Base-by-base conservation (phyloP, 2,888 invertebrate species). In the Lycocerus yunnanus region DNA sequence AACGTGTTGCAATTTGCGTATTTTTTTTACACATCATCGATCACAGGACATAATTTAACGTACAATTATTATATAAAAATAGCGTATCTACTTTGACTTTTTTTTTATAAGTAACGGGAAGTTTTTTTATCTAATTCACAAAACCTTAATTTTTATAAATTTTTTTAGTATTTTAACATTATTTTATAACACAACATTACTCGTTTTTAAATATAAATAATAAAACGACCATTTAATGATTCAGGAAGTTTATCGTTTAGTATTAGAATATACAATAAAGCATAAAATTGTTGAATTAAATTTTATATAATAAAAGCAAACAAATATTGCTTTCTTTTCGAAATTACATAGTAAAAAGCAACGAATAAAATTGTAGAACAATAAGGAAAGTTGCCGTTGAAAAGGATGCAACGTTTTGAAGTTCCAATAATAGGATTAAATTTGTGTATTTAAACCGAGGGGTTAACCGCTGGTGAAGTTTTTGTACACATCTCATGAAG, bases 1-100 rank as follows among this genome's bases (percentile, higher is more conserved):
- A 67, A 67, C 67, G 27, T 58, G 67, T 43, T 67, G 67, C 13
- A 67, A 63, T 15, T 63, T 43, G 16, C 43, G 15, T 43, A 67
- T 58, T 11, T 24, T n/a, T 43, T 67, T 67, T 18, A n/a, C 67
- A 27, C 58, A 15, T 43, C 67, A 15, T 13, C n/a, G 61, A 63
- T 63, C 61, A 63, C 15, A 63, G 20, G 18, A 18, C 16, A 43
- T 27, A 27, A n/a, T n/a, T 43, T 43, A 43, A 43, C 43, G 43
- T 43, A n/a, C 43, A 43, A 43, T 43, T 43, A 43, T 43, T 43
- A 43, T 43, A n/a, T 43, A 43, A 43, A 43, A 43, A 43, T 43
- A 43, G 43, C n/a, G n/a, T n/a, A n/a, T 43, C 43, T 43, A n/a
- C 43, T 43, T 43, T 43, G 43, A 43, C 43, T 43, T n/a, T 43